phyloP scores from a whole-genome alignment of 2,888 invertebrate genomes.

The Cantharis nigra region DNA sequence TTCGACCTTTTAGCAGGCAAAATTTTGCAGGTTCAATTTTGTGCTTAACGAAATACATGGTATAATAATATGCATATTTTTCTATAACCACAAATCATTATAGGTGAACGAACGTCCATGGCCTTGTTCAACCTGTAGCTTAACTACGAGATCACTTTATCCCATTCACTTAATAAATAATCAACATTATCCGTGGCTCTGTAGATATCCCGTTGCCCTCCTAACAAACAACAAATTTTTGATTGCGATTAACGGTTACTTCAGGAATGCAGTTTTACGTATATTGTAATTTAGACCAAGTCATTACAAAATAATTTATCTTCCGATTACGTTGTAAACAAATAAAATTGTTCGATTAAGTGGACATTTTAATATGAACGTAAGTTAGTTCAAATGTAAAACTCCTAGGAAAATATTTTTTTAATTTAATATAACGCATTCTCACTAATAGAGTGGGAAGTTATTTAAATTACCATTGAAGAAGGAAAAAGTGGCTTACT shows the following conservation, averaged over 20 bases:
- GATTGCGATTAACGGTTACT: neutral
- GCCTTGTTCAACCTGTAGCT: conserved; percentile 35
- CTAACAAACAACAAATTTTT: conserved; percentile 5
- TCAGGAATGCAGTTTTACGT: neutral
- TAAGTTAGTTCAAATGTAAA: neutral
- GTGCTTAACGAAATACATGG: neutral
- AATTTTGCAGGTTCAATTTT: neutral
- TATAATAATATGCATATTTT: neutral
- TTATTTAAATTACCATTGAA: neutral
- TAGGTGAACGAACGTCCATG: conserved; percentile 39
- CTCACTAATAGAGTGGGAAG: neutral
- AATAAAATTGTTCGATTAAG: neutral
- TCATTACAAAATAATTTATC: neutral
- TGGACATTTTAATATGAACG: neutral
- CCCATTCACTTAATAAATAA: conserved; percentile 30
- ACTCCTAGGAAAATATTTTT: neutral
- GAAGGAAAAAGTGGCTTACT: conserved; percentile 5
- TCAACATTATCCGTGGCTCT: conserved; percentile 15
- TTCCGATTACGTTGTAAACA: neutral
- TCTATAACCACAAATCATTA: neutral
- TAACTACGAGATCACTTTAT: conserved; percentile 22
- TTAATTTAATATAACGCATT: neutral
- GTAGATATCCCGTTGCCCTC: conserved; percentile 10
- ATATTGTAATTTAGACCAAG: neutral
- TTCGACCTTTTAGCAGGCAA: neutral